A percentile compares a stretch with the other conserved stretches of the same genome.
phyloP scores from a whole-genome alignment of 2,113 vertebrate genomes.

The Calyptomena viridis region DNA sequence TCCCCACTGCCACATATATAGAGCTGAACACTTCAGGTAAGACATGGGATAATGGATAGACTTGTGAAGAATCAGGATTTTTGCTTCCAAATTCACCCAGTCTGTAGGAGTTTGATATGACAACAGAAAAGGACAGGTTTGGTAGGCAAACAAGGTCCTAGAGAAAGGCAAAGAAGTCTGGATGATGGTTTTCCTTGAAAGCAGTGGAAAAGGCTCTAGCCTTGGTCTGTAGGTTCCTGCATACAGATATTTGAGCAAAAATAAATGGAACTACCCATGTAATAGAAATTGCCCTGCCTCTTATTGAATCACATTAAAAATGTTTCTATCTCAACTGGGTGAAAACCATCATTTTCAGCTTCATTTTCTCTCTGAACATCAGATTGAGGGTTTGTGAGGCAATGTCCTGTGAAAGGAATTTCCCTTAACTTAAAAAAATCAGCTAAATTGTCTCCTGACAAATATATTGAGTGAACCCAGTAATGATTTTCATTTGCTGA shows the following conservation, averaged over 20 bases:
- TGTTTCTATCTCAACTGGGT: not conserved
- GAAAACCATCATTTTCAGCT: not conserved
- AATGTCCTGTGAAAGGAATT: constrained; percentile 34
- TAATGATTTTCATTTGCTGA: constrained; percentile 56
- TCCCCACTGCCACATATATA: not conserved
- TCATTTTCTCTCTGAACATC: constrained; percentile 17
- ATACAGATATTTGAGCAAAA: not conserved
- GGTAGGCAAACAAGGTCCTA: not conserved
- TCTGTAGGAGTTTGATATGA: not conserved
- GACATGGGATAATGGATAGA: not conserved
- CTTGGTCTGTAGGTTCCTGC: not conserved
- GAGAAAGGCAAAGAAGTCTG: not conserved
- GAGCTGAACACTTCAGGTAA: not conserved
- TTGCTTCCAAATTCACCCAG: not conserved
- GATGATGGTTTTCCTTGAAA: not conserved
- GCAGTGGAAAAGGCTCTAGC: not conserved
- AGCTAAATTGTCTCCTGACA: constrained; percentile 31
- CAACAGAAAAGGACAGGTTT: not conserved
- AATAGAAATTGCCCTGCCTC: not conserved
- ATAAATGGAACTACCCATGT: not conserved
- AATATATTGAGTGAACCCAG: constrained; percentile 41
- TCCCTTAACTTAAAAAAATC: constrained; percentile 4
- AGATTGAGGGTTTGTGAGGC: not conserved
- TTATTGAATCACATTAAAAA: not conserved
- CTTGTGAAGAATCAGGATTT: not conserved